Conservation (phyloP, 2,113 vertebrate species). For the Oncorhynchus mykiss region DNA sequence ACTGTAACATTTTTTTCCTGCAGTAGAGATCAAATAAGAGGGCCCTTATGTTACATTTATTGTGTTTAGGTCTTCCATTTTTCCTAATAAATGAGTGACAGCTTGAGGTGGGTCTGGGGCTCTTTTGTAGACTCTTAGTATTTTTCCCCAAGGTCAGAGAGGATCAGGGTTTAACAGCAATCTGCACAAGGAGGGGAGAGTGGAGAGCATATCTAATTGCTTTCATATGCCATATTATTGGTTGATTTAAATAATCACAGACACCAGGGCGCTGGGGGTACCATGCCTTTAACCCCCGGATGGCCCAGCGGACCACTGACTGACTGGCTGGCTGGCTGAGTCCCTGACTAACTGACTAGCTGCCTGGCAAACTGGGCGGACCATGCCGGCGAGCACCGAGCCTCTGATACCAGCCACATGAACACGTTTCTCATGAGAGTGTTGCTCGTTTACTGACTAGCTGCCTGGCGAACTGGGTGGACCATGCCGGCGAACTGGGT, state of each 20-base stretch:
- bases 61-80: constrained; percentile 75
- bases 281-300: constrained; percentile 70
- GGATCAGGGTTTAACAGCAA: constrained; percentile 78
- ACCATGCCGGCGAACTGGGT: neutral
- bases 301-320: constrained; percentile 57
- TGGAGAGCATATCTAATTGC: constrained; percentile 77
- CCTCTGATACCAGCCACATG: neutral
- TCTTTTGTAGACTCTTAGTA: constrained; percentile 74
- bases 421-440: neutral
- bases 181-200: constrained; percentile 58
- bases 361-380: neutral
- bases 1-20: constrained; percentile 47
- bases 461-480: too few species aligned
- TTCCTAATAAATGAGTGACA: constrained; percentile 79
- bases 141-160: constrained; percentile 71
- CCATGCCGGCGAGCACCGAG: neutral
- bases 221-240: constrained; percentile 83
- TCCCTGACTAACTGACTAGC: neutral
- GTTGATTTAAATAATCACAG: constrained; percentile 83
- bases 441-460: neutral
- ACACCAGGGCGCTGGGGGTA: constrained; percentile 66
- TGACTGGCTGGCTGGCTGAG: neutral
- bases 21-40: constrained; percentile 71
- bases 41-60: constrained; percentile 72
- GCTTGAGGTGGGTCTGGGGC: constrained; percentile 61